phyloP scores from a whole-genome alignment of 1,140 invertebrate genomes.

The Littorina saxatilis region DNA sequence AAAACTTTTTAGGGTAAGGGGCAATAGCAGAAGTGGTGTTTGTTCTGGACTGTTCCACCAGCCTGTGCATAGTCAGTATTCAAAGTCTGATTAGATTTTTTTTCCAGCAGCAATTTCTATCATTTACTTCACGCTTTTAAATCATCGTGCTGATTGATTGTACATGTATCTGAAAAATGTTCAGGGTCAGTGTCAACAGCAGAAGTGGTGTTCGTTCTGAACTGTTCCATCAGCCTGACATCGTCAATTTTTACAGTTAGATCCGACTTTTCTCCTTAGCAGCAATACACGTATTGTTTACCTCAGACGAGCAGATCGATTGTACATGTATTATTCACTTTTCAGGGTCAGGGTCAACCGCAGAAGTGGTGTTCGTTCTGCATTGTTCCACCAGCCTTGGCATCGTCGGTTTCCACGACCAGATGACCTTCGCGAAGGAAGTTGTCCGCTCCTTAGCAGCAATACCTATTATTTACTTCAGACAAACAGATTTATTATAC shows the following conservation, averaged over 20 bases:
- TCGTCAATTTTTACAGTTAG: slow-evolving; percentile 53
- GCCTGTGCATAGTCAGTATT: slow-evolving; percentile 52
- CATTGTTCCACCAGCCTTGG: slow-evolving; percentile 62
- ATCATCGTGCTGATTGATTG: too few relatives aligned
- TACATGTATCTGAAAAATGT: background rate
- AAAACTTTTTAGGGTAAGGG: slow-evolving; percentile 41
- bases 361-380: slow-evolving; percentile 63
- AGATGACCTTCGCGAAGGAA: slow-evolving; percentile 61
- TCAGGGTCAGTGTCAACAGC: slow-evolving; percentile 53
- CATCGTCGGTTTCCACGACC: slow-evolving; percentile 49
- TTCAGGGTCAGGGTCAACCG: slow-evolving; percentile 58
- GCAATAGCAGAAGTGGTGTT: slow-evolving; percentile 63
- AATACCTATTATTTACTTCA: too few relatives aligned
- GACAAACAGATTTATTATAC: too few relatives aligned
- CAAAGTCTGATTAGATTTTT: slow-evolving; percentile 57
- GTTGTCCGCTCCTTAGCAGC: slow-evolving; percentile 44
- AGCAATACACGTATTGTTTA: too few relatives aligned
- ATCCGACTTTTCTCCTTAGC: too few relatives aligned
- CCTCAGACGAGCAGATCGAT: too few relatives aligned
- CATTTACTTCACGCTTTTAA: too few relatives aligned
- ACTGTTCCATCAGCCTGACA: slow-evolving; percentile 58
- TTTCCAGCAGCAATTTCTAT: too few relatives aligned
- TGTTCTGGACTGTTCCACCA: slow-evolving; percentile 62
- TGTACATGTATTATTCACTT: background rate
- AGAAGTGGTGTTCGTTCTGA: slow-evolving; percentile 61